These are phyloP conservation scores for Rotaria sp. DNA, from an alignment of 2,888 invertebrate species.

Conservation along the genomic window DNA sequence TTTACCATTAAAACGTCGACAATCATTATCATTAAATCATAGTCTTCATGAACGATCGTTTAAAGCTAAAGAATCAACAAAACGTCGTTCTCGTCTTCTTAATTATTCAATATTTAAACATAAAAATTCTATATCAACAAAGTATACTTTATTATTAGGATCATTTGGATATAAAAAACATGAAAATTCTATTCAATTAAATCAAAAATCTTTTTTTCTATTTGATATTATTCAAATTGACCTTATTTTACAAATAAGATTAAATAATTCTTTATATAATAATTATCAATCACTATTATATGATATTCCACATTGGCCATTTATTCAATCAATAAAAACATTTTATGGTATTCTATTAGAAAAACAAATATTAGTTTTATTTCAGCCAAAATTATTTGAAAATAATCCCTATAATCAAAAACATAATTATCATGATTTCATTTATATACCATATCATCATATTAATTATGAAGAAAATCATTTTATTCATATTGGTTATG, in stretches of 20 bases:
- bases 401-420: background rate
- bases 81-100: background rate
- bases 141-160: background rate
- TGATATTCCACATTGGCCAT: background rate
- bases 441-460: background rate
- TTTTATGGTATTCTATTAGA: background rate
- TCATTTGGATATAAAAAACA: background rate
- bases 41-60: background rate
- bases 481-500: background rate
- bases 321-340: background rate
- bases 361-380: background rate
- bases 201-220: background rate
- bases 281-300: background rate
- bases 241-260: background rate
- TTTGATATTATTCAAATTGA: background rate
- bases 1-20: background rate
- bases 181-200: background rate
- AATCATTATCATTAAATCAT: conserved; percentile 3
- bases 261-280: background rate
- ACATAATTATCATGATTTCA: background rate
- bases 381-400: background rate
- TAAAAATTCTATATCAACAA: background rate
- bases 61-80: background rate
- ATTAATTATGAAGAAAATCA: background rate
- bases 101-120: background rate